Base-by-base conservation (phyloP, 2,888 invertebrate genomes). In the Tinea semifulvella region DNA sequence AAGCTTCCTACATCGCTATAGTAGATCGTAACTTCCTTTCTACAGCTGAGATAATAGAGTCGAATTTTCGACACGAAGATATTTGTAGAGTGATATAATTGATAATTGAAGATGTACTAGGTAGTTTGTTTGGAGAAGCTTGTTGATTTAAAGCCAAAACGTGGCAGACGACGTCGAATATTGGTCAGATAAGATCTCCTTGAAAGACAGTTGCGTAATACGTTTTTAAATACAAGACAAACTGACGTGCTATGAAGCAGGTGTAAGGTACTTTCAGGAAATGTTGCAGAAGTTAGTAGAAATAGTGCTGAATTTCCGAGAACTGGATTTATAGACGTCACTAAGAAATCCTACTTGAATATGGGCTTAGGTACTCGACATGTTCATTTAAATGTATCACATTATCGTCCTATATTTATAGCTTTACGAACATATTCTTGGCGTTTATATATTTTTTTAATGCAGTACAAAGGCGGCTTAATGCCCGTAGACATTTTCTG, bases 281-380 rank as follows among this genome's bases (percentile, higher is more conserved):
- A 40, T 22, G 40, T 40, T 17, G 22, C 13, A 13, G 40, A 6
- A 22, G 2, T 40, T 40, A 40, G 40, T 22, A 40, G 40, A 22
- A 40, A 40, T 22, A 20, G 20, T 40, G n/a, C 22, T 40, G 22
- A 22, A 22, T 20, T 40, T 40, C 40, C 40, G 22, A 40, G 40
- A 13, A 40, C 20, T 40, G 40, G 22, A 40, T 22, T 17, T 40
- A 14, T 40, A 22, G 11, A 11, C 14, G 22, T 40, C 17, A 18
- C 36, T 36, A 36, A 36, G 17, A 18, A 36, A 36, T 36, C 36
- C 18, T 36, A 36, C 36, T 18, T 5, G 36, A 18, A 36, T 31
- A 31, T 31, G 31, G 31, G 13, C 14, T 31, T 31, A 31, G 31
- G 6, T 31, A 11, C 31, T 31, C 2, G 31, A 31, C 31, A 31